phyloP scores from a whole-genome alignment of 2,888 invertebrate species.

The Cepaea hortensis region DNA sequence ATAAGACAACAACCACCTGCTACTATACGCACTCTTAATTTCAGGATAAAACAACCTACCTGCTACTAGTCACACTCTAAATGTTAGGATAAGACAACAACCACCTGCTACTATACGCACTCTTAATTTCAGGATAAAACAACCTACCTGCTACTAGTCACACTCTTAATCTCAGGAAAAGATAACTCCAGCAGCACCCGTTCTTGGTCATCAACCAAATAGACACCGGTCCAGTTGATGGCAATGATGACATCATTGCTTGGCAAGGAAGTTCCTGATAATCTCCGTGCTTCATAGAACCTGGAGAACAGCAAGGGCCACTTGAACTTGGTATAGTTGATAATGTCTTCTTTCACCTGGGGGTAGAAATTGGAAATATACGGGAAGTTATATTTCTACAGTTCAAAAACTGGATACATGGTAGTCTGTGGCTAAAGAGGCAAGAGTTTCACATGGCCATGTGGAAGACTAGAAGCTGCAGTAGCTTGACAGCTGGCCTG shows the following conservation, averaged over 20 bases:
- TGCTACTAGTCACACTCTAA: conserved; percentile 84
- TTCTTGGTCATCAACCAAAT: conserved; percentile 99
- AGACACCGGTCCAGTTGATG: conserved; percentile 99
- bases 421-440: conserved; percentile 80
- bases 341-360: conserved; percentile 86
- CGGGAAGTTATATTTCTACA: conserved; percentile 84
- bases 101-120: conserved; percentile 80
- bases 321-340: conserved; percentile 98
- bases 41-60: conserved; percentile 59
- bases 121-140: conserved; percentile 54
- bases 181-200: conserved; percentile 97
- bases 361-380: not conserved
- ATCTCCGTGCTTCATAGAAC: conserved; percentile 96
- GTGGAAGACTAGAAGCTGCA: conserved; percentile 83
- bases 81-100: conserved; percentile 98
- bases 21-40: conserved; percentile 60
- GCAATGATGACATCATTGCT: conserved; percentile 99
- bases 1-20: conserved; percentile 77
- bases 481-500: too few relatives aligned
- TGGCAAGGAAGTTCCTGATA: conserved; percentile 92
- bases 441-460: conserved; percentile 80
- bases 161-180: conserved; percentile 98
- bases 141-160: conserved; percentile 78
- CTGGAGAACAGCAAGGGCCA: conserved; percentile 98
- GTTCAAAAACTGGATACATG: conserved; percentile 74